Evolutionary conservation across 2,797 vertebrate species (phyloP).

Genomic region (Lepus townsendii): DNA sequence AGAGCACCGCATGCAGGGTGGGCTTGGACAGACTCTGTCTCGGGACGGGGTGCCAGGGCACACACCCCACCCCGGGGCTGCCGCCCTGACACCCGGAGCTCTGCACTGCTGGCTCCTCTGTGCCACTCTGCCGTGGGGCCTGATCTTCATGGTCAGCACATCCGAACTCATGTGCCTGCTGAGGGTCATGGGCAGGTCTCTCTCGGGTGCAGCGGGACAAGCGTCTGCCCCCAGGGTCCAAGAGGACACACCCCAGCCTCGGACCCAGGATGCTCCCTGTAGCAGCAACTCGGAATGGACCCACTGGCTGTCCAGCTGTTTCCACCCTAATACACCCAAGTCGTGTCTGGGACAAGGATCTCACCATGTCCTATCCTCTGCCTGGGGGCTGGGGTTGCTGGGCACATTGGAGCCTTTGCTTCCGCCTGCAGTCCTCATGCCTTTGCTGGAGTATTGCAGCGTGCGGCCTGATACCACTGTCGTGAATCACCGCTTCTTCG

Average conservation of each 20-base stretch:
- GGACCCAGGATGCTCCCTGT: too few species aligned
- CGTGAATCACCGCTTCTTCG: slow-evolving; percentile 94
- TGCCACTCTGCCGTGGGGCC: not conserved
- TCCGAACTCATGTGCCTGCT: accelerated
- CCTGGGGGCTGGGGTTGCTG: not conserved
- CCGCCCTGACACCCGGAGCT: not conserved
- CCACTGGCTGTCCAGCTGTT: not conserved
- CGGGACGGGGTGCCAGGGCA: not conserved
- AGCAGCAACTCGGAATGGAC: not conserved
- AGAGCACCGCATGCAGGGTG: accelerated
- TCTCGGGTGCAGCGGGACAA: not conserved
- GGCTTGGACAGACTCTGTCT: not conserved
- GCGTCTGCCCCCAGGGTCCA: too few species aligned
- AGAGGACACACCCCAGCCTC: not conserved
- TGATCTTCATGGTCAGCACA: not conserved
- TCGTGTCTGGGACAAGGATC: not conserved
- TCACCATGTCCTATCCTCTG: too few species aligned
- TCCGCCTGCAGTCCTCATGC: slow-evolving; percentile 92
- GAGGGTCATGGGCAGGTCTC: not conserved
- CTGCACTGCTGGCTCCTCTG: not conserved
- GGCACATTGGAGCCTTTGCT: not conserved
- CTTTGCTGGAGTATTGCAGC: slow-evolving; percentile 94
- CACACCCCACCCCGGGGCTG: not conserved
- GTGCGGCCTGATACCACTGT: slow-evolving; percentile 95
- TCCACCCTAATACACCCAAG: not conserved